These are phyloP conservation scores for Pammene fasciana DNA, from an alignment of 2,888 invertebrate genomes.

Conservation along the genomic window DNA sequence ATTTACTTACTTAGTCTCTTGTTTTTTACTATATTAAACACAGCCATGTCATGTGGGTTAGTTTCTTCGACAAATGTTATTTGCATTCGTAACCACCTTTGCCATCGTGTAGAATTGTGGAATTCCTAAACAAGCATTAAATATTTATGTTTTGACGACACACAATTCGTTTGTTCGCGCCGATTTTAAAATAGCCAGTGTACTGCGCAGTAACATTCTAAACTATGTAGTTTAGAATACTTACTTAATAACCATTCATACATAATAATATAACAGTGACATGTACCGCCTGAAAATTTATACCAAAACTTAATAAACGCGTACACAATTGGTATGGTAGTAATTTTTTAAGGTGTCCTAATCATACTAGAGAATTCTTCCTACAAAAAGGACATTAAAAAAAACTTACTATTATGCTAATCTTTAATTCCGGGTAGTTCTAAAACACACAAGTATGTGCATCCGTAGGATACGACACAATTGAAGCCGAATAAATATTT, in stretches of 20 bases:
- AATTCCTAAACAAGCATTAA: constrained; percentile 23
- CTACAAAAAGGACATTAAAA: too few relatives aligned
- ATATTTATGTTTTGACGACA: constrained; percentile 22
- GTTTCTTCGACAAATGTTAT: constrained; percentile 12
- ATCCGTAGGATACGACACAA: too few relatives aligned
- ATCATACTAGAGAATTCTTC: too few relatives aligned
- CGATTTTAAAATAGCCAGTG: constrained; percentile 12
- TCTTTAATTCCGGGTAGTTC: too few relatives aligned
- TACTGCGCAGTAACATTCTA: constrained; percentile 11
- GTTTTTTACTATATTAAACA: neutral
- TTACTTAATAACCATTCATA: neutral
- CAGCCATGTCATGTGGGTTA: too few relatives aligned
- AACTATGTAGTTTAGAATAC: neutral
- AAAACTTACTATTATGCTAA: too few relatives aligned
- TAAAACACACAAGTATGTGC: too few relatives aligned
- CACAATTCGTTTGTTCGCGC: constrained; percentile 23
- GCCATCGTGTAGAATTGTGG: constrained; percentile 16
- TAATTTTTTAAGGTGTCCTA: too few relatives aligned
- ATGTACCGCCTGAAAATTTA: neutral
- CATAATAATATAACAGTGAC: neutral
- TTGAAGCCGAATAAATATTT: too few relatives aligned
- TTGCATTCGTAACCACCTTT: constrained; percentile 26
- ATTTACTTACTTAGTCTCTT: neutral
- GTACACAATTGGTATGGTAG: too few relatives aligned
- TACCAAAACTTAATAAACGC: too few relatives aligned